phyloP scores from a whole-genome alignment of 2,888 invertebrate species.

The Rhogogaster chlorosoma region DNA sequence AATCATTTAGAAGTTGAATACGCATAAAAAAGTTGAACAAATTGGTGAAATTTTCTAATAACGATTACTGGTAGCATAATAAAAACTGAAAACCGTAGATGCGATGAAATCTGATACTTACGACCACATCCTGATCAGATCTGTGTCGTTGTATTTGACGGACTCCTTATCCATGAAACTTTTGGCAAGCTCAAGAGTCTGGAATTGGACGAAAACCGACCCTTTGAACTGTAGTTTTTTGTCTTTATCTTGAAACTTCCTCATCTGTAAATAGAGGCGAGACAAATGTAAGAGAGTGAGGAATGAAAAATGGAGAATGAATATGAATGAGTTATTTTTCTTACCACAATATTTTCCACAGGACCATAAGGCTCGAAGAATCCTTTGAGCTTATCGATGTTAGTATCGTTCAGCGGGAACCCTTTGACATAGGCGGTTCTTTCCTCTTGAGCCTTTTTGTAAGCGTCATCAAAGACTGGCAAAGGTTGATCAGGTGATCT shows the following conservation, averaged over 20 bases:
- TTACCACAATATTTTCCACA: constrained; percentile 75
- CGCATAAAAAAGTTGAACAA: not conserved
- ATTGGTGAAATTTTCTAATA: not conserved
- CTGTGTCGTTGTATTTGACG: constrained; percentile 84
- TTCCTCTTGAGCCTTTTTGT: constrained; percentile 86
- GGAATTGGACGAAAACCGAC: constrained; percentile 94
- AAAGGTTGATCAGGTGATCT: constrained; percentile 87
- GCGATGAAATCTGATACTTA: constrained; percentile 71
- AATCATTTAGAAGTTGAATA: no score
- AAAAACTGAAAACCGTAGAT: not conserved
- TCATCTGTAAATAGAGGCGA: constrained; percentile 74
- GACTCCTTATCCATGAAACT: constrained; percentile 86
- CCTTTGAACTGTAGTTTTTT: constrained; percentile 91
- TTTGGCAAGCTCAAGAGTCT: constrained; percentile 88
- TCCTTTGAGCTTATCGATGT: constrained; percentile 86
- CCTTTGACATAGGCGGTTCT: constrained; percentile 94
- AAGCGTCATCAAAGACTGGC: constrained; percentile 91
- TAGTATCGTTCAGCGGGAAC: constrained; percentile 84
- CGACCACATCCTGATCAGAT: constrained; percentile 86
- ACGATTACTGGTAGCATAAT: no score
- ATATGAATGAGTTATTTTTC: constrained; percentile 57
- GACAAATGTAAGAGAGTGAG: not conserved
- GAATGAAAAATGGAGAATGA: not conserved
- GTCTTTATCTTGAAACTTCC: constrained; percentile 82
- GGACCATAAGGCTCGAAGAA: constrained; percentile 86